phyloP scores from a whole-genome alignment of 2,797 vertebrate genomes.

The Saxicola maurus region DNA sequence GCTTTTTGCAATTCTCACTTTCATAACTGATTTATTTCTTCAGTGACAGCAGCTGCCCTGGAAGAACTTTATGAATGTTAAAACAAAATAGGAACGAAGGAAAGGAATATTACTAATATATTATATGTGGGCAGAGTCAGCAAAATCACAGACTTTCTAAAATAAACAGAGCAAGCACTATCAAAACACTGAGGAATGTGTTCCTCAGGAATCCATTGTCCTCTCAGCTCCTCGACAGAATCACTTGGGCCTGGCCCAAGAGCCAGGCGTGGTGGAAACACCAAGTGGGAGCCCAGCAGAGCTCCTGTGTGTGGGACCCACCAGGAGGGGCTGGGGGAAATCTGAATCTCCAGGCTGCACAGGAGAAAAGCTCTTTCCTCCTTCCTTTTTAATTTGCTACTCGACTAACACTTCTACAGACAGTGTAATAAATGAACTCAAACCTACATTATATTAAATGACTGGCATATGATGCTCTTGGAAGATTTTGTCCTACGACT shows the following conservation, averaged over 20 bases:
- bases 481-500: background rate
- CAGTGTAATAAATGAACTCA: background rate
- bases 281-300: background rate
- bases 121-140: constrained; percentile 23
- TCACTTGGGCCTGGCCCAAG: background rate
- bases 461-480: background rate
- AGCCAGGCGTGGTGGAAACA: background rate
- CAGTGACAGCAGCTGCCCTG: background rate
- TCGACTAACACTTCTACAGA: background rate
- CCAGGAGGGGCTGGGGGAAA: background rate
- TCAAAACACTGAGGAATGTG: constrained; percentile 3
- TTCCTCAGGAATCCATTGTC: constrained; percentile 10
- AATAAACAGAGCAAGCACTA: constrained; percentile 33
- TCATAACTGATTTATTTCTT: constrained; percentile 33
- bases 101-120: constrained; percentile 27
- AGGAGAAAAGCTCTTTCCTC: background rate
- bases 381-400: background rate
- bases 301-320: background rate
- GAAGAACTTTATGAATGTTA: constrained; percentile 11
- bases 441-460: background rate
- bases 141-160: constrained; percentile 33
- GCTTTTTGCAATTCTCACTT: constrained; percentile 21
- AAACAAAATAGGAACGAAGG: background rate
- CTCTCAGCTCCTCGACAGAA: background rate
- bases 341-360: fast-evolving